These are phyloP conservation scores for Pseudomyrmex cubaensis DNA, from an alignment of 1,140 invertebrate genomes.

Conservation along the genomic window DNA sequence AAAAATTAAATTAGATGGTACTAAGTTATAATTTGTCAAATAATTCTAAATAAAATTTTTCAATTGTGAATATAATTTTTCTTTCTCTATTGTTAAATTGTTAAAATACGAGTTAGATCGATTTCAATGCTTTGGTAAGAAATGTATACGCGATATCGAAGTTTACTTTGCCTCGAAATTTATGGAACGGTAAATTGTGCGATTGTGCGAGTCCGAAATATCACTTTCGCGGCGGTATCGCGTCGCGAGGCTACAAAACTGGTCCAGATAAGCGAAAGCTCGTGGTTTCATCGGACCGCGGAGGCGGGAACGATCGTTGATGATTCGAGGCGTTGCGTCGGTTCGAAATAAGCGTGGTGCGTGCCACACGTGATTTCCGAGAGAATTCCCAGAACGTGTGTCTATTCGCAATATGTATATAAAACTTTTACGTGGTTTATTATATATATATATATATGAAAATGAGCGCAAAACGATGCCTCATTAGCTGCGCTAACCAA, in stretches of 20 bases:
- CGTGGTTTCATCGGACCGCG: conserved; percentile 38
- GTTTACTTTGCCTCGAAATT: background rate
- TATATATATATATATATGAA: conserved; percentile 49
- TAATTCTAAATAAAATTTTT: no score
- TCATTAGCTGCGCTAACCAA: conserved; percentile 68
- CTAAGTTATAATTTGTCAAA: no score
- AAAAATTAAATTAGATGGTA: background rate
- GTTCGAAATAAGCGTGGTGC: conserved; percentile 13
- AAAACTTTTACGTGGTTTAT: conserved; percentile 58
- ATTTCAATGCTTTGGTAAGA: background rate
- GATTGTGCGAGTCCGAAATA: conserved; percentile 10
- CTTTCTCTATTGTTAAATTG: background rate
- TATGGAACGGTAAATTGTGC: conserved; percentile 13
- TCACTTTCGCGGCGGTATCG: conserved; percentile 27
- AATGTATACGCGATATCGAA: background rate
- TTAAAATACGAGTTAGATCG: background rate
- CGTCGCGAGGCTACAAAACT: background rate
- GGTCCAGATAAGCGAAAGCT: conserved; percentile 41
- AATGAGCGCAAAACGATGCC: conserved; percentile 56
- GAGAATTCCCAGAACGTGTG: conserved; percentile 52
- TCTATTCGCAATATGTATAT: conserved; percentile 51
- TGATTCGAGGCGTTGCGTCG: background rate
- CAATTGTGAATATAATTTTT: no score
- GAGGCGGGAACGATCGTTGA: conserved; percentile 28
- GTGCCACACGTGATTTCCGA: conserved; percentile 45